phyloP scores from a whole-genome alignment of 2,888 invertebrate genomes.

The Andricus quercusramuli region DNA sequence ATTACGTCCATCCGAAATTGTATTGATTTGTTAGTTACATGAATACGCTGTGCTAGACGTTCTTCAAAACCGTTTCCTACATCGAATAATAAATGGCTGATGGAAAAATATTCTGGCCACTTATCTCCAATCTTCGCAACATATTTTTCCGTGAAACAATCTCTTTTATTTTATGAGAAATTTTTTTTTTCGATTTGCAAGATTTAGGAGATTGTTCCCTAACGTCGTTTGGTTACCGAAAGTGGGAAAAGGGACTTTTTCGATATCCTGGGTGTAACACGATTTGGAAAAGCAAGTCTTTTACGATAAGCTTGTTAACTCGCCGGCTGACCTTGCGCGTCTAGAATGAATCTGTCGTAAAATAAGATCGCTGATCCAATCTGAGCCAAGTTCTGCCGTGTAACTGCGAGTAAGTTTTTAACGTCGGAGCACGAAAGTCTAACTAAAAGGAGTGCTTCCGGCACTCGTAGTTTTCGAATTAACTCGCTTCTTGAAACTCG shows the following conservation, averaged over 20 bases:
- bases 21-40: neutral
- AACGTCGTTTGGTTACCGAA: conserved; percentile 21
- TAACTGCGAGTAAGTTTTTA: conserved; percentile 53
- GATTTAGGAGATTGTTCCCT: conserved; percentile 30
- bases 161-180: neutral
- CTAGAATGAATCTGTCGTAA: conserved; percentile 37
- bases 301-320: conserved; percentile 42
- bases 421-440: conserved; percentile 44
- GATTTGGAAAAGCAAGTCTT: conserved; percentile 30
- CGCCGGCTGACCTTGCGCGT: conserved; percentile 16
- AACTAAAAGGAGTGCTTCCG: conserved; percentile 52
- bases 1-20: neutral
- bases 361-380: conserved; percentile 44
- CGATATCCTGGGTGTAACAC: conserved; percentile 26
- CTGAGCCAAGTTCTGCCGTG: conserved; percentile 57
- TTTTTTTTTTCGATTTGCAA: conserved; percentile 15
- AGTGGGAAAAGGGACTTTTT: conserved; percentile 22
- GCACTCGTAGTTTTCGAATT: conserved; percentile 67
- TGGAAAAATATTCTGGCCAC: neutral
- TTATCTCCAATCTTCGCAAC: neutral
- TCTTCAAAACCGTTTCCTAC: too few relatives aligned
- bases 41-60: neutral
- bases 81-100: too few relatives aligned
- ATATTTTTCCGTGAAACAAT: neutral
- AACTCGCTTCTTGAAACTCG: conserved; percentile 62